phyloP scores from a whole-genome alignment of 2,888 invertebrate species.

The Melipona bicolor region DNA sequence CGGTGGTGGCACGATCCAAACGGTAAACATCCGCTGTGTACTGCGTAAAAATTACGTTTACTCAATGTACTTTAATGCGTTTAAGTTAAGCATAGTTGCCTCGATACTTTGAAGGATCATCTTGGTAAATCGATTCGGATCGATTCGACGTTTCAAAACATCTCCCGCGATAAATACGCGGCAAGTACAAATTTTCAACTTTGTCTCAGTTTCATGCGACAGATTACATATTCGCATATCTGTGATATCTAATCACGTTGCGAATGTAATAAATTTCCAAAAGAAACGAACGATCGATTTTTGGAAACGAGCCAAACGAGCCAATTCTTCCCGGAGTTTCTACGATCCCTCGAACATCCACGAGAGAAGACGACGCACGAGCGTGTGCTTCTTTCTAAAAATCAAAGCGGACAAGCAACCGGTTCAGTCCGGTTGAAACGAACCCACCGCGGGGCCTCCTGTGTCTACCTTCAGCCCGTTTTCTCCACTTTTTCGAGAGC shows the following conservation, averaged over 20 bases:
- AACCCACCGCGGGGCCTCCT: too few relatives aligned
- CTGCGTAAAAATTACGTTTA: conserved; percentile 12
- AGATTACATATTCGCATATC: neutral
- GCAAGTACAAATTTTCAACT: neutral
- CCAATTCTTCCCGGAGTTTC: too few relatives aligned
- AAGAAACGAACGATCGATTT: neutral
- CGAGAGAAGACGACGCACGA: too few relatives aligned
- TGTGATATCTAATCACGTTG: too few relatives aligned
- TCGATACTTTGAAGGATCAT: conserved; percentile 22
- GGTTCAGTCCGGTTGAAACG: too few relatives aligned
- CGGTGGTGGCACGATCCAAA: too few relatives aligned
- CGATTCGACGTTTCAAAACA: conserved; percentile 36
- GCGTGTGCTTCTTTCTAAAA: too few relatives aligned
- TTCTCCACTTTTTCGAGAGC: neutral
- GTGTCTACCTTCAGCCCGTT: neutral
- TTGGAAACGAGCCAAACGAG: too few relatives aligned
- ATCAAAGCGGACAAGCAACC: too few relatives aligned
- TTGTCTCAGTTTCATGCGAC: neutral
- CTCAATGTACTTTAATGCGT: neutral
- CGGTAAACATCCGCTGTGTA: neutral
- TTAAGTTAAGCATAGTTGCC: neutral
- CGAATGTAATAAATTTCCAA: too few relatives aligned
- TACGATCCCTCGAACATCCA: too few relatives aligned
- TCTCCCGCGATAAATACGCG: conserved; percentile 1
- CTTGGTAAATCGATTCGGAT: conserved; percentile 27